Conservation (phyloP, 2,888 invertebrate genomes). For the Micropterix aruncella region DNA sequence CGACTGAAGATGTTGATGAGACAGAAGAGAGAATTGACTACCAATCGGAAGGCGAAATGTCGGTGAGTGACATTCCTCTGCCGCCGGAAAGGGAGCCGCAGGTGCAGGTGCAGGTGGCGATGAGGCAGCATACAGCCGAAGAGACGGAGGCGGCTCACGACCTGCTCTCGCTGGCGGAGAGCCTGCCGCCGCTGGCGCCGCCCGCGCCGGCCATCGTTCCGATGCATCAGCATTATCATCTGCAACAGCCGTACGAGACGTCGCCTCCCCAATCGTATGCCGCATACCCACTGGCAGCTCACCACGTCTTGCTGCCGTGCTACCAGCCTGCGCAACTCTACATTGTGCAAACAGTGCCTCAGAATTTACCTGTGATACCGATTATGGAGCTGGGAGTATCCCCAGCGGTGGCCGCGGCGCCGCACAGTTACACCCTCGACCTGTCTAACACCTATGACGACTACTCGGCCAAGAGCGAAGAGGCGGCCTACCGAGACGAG, state of each 20-base stretch:
- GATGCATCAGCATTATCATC: too few relatives aligned
- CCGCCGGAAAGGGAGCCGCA: too few relatives aligned
- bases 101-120: constrained; percentile 24
- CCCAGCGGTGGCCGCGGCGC: too few relatives aligned
- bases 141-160: constrained; percentile 86
- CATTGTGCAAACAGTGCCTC: constrained; percentile 15
- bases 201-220: constrained; percentile 53
- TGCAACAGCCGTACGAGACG: background rate
- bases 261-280: constrained; percentile 16
- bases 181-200: constrained; percentile 59
- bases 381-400: background rate
- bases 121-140: constrained; percentile 52
- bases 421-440: too few relatives aligned
- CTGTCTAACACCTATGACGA: constrained; percentile 27
- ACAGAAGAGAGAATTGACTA: too few relatives aligned
- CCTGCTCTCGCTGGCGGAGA: constrained; percentile 59
- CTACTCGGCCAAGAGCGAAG: constrained; percentile 17
- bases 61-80: too few relatives aligned
- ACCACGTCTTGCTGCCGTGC: constrained; percentile 4
- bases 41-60: too few relatives aligned
- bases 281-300: constrained; percentile 16
- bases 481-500: constrained; percentile 67
- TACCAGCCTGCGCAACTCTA: constrained; percentile 9
- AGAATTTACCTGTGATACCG: constrained; percentile 10
- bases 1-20: too few relatives aligned